Conservation (phyloP, 2,888 invertebrate species). For the Hirudinaria manillensis region DNA sequence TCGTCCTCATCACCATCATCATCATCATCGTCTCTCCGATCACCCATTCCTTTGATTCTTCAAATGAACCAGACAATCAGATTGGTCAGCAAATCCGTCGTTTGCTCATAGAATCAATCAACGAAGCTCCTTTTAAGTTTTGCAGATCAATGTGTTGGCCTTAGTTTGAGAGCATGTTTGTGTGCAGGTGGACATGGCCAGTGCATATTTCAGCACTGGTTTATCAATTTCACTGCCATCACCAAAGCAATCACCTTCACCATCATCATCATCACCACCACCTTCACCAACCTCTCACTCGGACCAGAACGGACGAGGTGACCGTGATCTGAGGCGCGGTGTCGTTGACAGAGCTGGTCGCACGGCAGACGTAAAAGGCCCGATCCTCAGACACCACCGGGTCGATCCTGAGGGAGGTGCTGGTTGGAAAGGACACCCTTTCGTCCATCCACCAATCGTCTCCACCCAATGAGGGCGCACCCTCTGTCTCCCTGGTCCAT, state of each 20-base stretch:
- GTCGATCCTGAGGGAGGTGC: conserved; percentile 23
- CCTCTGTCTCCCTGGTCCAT: conserved; percentile 15
- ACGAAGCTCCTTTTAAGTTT: no score
- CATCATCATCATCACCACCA: conserved; percentile 9
- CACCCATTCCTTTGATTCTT: background rate
- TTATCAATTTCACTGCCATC: background rate
- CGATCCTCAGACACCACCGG: conserved; percentile 1
- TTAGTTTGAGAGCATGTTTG: no score
- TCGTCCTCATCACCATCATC: background rate
- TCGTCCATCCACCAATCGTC: background rate
- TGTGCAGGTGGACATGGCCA: background rate
- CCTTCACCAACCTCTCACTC: conserved; percentile 26
- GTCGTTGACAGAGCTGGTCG: conserved; percentile 18
- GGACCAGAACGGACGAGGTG: conserved; percentile 25
- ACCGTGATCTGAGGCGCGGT: background rate
- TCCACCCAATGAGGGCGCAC: background rate
- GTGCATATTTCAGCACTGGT: background rate
- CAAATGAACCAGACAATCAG: no score
- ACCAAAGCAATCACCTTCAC: background rate
- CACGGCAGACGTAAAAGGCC: conserved; percentile 27
- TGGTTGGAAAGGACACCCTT: conserved; percentile 5
- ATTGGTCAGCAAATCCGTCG: no score
- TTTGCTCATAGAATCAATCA: no score
- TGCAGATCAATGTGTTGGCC: no score
- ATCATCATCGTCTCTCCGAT: background rate